Base-by-base conservation (phyloP, 2,797 vertebrate species). In the Oophaga sylvatica region DNA sequence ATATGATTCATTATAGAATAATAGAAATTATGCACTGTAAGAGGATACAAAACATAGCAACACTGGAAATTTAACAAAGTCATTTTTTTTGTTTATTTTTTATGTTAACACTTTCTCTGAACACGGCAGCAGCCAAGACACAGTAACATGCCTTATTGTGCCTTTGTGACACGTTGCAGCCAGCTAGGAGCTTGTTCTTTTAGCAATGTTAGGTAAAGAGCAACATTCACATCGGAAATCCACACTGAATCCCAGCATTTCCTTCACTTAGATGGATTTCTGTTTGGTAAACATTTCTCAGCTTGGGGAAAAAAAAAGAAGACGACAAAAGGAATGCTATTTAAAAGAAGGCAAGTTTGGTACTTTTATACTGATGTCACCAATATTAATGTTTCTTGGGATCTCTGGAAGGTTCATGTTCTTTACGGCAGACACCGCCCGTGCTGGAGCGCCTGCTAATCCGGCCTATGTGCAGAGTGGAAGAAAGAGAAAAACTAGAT, bases 351-450 rank as follows among this genome's bases (percentile, higher is more conserved):
- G 97, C 93, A 99, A 96, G 95, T 99, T 99, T 98, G 98, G 98
- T 96, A 99, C 98, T 99, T 99, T 99, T 96, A 99, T 99, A 97
- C 98, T 99, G 97, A 99, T 99, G 96, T 99, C 98, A 94, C 98
- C 98, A 94, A 99, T 99, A 96, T 99, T 99, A 96, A 99, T 99
- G 97, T 99, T 99, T 96, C 97, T 97, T 95, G 98, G 98, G 94
- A 99, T 99, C 96, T 99, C 98, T 91, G 98, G 98, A 90, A 99
- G 97, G 93, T 99, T 99, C 97, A 99, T 99, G 96, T 99, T 99
- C 97, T 99, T 99, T 93, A 99, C 98, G 91, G 98, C 98, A 91
- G 98, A 99, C 90, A 99, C 98, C 89, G 98, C 98, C 91, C 98
- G 97, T 91, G 98, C 98, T 93, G 98, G 98, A 90, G 98, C 98